phyloP scores from a whole-genome alignment of 2,888 invertebrate species.

The Arge pagana region DNA sequence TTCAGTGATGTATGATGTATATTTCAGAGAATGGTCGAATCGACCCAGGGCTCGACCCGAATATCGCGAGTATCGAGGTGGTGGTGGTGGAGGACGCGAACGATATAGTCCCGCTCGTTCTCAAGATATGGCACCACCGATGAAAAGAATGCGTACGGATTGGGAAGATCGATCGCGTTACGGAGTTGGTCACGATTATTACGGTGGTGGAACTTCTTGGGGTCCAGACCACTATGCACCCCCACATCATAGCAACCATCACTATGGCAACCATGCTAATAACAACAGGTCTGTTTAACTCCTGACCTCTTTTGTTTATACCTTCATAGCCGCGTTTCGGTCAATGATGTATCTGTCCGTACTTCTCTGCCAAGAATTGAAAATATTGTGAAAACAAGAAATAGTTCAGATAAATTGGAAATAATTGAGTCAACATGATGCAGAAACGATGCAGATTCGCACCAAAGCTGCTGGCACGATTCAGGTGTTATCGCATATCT shows the following conservation, averaged over 20 bases:
- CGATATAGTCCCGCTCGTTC: conserved; percentile 70
- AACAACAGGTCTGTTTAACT: conserved; percentile 46
- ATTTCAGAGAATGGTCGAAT: conserved; percentile 57
- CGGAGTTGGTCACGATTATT: conserved; percentile 49
- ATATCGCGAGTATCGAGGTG: conserved; percentile 76
- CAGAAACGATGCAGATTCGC: conserved; percentile 14
- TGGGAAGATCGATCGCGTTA: conserved; percentile 65
- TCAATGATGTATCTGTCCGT: not conserved
- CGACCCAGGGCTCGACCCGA: conserved; percentile 77
- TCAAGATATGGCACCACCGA: conserved; percentile 76
- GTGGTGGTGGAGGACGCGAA: conserved; percentile 67
- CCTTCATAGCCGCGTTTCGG: not conserved
- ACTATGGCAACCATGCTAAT: conserved; percentile 63
- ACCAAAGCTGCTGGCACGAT: conserved; percentile 8
- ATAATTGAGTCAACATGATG: too few relatives aligned
- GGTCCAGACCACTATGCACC: conserved; percentile 53
- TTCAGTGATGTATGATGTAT: too few relatives aligned
- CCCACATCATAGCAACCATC: conserved; percentile 66
- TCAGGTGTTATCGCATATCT: conserved; percentile 1
- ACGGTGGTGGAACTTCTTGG: conserved; percentile 42
- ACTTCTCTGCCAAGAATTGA: not conserved
- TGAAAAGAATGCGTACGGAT: conserved; percentile 75
- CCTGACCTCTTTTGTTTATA: not conserved
- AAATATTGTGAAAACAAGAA: not conserved
- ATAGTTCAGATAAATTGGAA: too few relatives aligned